Base-by-base conservation (phyloP, 2,113 vertebrate species). In the Rhinopomastus cyanomelas region DNA sequence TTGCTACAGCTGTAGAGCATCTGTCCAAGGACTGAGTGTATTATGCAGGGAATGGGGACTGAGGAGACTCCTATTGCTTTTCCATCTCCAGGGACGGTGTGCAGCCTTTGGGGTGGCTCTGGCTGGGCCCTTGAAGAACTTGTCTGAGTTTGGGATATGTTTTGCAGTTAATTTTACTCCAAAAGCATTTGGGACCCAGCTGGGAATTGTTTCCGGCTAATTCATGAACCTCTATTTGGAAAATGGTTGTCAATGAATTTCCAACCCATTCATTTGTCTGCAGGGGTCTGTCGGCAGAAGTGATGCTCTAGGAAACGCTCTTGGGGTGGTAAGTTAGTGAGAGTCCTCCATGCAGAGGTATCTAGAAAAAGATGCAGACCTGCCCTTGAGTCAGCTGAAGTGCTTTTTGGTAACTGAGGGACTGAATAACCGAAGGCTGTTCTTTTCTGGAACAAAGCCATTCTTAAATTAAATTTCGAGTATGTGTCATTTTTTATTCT, bases 301-400 rank as follows among this genome's bases (percentile, higher is more conserved):
- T 0, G 0, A 10, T 13, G 81, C 0, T 0, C 19, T 19, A 22
- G 44, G 56, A 65, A 19, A 26, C 17, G 16, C n/a, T 51, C 3
- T 1, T n/a, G 52, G 27, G 18, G 23, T 14, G 22, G 9, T 44
- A 20, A 48, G 65, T 26, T 59, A 49, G 67, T 16, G 62, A 13
- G 49, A 39, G 44, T 59, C 49, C 39, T 48, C 20, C 2, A 0
- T 68, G 82, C 48, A 1, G 1, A 53, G 29, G 46, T 55, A 8
- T n/a, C 48, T 4, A 4, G 42, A 64, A 48, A 12, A 56, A 57
- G 49, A 65, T 30, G 23, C 9, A 48, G 44, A 8, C 17, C 56
- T 80, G 29, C 46, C 55, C 81, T 76, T 51, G 67, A 29, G 44
- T 26, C 44, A 49, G 14, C 51, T 79, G 49, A 34, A 64, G 53